A percentile compares a stretch with the other conserved stretches of the same genome.
Evolutionary conservation across 2,888 invertebrate genomes (phyloP).

Genomic region (Drosophila planitibia): DNA sequence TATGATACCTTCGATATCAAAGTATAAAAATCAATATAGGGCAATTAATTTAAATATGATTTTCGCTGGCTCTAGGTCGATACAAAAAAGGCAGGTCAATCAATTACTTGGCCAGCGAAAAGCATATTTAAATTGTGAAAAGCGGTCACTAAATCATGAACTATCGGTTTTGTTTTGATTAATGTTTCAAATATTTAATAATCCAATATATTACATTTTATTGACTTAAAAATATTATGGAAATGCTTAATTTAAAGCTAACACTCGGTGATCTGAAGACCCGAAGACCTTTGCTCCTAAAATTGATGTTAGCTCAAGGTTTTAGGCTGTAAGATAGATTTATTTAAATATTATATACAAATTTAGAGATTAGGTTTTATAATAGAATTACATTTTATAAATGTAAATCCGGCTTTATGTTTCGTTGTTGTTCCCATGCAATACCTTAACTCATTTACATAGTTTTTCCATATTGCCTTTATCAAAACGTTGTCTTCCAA

Average conservation of each 20-base stretch:
- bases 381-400: not conserved
- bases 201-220: not conserved
- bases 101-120: not conserved
- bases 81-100: not conserved
- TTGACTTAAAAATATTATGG: not conserved
- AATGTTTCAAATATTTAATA: not conserved
- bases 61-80: not conserved
- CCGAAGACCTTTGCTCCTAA: not conserved
- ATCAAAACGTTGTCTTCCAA: slow-evolving; percentile 20
- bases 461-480: slow-evolving; percentile 15
- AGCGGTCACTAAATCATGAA: not conserved
- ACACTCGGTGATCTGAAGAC: not conserved
- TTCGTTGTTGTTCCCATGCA: not conserved
- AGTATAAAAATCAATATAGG: not conserved
- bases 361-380: not conserved
- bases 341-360: not conserved
- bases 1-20: too few species aligned
- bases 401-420: slow-evolving; percentile 1
- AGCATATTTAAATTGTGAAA: not conserved
- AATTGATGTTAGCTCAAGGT: not conserved
- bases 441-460: slow-evolving; percentile 19
- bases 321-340: not conserved
- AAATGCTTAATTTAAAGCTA: not conserved
- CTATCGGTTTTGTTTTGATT: not conserved
- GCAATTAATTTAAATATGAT: not conserved